phyloP scores from a whole-genome alignment of 2,113 vertebrate species.

The Neomonachus schauinslandi region DNA sequence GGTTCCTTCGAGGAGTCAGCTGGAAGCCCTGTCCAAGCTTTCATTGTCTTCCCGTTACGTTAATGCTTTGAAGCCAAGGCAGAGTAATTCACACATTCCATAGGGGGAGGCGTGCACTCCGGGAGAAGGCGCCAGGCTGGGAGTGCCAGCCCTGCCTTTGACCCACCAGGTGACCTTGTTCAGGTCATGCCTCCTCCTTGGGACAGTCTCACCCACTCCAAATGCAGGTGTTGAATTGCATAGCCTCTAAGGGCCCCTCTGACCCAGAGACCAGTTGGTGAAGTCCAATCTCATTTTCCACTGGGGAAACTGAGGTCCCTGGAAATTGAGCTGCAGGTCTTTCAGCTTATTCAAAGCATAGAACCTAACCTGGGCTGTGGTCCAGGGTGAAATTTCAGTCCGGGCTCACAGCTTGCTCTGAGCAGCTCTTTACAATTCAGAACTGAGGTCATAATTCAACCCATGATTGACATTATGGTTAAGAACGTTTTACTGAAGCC shows the following conservation, averaged over 20 bases:
- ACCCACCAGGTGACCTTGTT: too few relatives aligned
- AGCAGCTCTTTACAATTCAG: neutral
- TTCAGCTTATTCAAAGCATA: neutral
- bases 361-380: neutral
- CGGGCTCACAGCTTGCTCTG: neutral
- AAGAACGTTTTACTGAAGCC: neutral
- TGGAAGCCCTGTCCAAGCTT: neutral
- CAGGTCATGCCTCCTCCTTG: neutral
- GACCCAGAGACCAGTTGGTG: neutral
- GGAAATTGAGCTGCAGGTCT: neutral
- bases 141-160: neutral
- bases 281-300: neutral
- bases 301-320: neutral
- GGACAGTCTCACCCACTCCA: neutral
- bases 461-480: accelerated
- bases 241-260: neutral
- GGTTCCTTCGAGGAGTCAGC: neutral
- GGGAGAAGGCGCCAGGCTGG: accelerated
- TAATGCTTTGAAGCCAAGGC: neutral
- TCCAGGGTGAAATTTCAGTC: neutral
- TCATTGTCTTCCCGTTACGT: neutral
- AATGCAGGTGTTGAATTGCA: neutral
- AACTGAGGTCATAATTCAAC: neutral
- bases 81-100: accelerated
- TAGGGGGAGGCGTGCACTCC: accelerated